Evolutionary conservation across 2,113 vertebrate species (phyloP).

Genomic region (Junco hyemalis): DNA sequence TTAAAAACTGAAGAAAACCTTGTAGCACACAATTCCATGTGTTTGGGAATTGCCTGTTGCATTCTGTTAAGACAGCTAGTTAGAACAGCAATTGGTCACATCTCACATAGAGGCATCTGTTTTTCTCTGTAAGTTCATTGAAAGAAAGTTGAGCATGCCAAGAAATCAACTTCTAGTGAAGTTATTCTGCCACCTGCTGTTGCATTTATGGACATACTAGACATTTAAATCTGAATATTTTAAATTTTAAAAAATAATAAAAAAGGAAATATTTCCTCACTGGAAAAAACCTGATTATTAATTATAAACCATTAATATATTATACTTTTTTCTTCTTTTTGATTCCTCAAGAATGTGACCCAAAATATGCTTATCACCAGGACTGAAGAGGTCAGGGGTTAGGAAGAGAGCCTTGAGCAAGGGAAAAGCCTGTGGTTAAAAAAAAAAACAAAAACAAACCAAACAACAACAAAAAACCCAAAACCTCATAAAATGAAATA

Average conservation of each 20-base stretch:
- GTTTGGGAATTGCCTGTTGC: slow-evolving; percentile 48
- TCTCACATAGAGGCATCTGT: slow-evolving; percentile 30
- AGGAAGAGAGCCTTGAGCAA: not conserved
- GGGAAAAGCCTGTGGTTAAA: not conserved
- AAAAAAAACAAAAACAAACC: not conserved
- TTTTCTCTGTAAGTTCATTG: slow-evolving; percentile 4
- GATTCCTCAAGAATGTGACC: not conserved
- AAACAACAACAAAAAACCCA: not conserved
- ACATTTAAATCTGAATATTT: not conserved
- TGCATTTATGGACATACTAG: not conserved
- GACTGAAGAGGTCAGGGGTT: not conserved
- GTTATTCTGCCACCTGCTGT: slow-evolving; percentile 79
- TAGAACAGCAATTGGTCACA: slow-evolving; percentile 31
- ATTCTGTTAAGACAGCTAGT: slow-evolving; percentile 57
- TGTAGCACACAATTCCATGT: slow-evolving; percentile 6
- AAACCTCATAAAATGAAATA: not conserved
- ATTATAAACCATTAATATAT: not conserved
- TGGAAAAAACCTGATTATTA: not conserved
- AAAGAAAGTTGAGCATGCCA: not conserved
- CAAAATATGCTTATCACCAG: not conserved
- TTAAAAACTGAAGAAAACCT: slow-evolving; percentile 37
- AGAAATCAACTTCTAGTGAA: slow-evolving; percentile 44
- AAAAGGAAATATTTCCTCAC: not conserved
- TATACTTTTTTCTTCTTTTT: not conserved
- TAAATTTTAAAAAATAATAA: not conserved